phyloP scores from a whole-genome alignment of 1,140 invertebrate genomes.

The Drosophila lacertosa region DNA sequence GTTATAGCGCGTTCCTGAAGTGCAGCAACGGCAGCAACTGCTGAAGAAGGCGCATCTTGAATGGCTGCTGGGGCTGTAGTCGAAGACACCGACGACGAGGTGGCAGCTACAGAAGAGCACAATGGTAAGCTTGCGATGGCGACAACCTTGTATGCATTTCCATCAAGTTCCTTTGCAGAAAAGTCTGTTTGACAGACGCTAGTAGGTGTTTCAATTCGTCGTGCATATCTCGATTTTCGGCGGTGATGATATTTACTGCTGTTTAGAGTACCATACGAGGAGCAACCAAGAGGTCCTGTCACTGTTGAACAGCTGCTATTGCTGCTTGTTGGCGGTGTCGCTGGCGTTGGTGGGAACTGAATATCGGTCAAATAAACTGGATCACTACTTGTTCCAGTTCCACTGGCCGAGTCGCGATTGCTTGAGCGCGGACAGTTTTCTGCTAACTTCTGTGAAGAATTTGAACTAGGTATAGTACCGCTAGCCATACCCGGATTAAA shows the following conservation, averaged over 20 bases:
- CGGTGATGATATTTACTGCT: constrained; percentile 39
- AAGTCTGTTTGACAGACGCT: background rate
- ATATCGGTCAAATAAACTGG: constrained; percentile 25
- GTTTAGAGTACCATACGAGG: constrained; percentile 1
- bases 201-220: constrained; percentile 44
- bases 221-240: constrained; percentile 55
- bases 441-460: background rate
- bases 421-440: constrained; percentile 3
- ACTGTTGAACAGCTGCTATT: constrained; percentile 50
- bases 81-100: background rate
- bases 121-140: constrained; percentile 20
- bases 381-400: constrained; percentile 14
- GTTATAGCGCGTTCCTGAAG: constrained; percentile 56
- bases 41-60: constrained; percentile 10
- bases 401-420: constrained; percentile 9
- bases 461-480: background rate
- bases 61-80: background rate
- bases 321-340: constrained; percentile 54
- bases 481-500: background rate
- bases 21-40: constrained; percentile 36
- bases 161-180: constrained; percentile 6
- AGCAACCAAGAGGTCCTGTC: constrained; percentile 10
- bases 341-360: constrained; percentile 36
- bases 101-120: background rate
- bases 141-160: constrained; percentile 3